These are phyloP conservation scores for Perognathus longimembris DNA, from an alignment of 2,113 vertebrate species.

Conservation along the genomic window DNA sequence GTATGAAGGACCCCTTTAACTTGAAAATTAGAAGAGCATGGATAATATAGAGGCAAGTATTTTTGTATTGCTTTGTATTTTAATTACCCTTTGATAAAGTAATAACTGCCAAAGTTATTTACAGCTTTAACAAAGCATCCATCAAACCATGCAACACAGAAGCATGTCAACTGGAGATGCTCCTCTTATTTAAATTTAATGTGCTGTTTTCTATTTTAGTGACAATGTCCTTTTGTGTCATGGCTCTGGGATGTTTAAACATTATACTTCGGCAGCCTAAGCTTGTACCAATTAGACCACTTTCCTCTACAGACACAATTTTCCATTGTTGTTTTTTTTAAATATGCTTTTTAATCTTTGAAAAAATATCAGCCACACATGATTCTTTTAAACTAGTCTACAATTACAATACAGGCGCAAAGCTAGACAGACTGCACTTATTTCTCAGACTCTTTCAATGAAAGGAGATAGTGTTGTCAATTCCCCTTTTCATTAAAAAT, in stretches of 20 bases:
- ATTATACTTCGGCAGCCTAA: conserved; percentile 25
- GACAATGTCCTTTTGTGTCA: conserved; percentile 44
- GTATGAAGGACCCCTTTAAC: not conserved
- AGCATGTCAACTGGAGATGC: conserved; percentile 6
- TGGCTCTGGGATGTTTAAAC: conserved; percentile 44
- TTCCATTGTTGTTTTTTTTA: conserved; percentile 3
- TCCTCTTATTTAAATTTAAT: conserved; percentile 59
- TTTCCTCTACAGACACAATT: not conserved
- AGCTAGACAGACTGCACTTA: not conserved
- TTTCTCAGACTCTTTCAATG: conserved; percentile 31
- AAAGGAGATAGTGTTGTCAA: conserved; percentile 5
- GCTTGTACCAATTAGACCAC: conserved; percentile 28
- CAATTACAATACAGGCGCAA: not conserved
- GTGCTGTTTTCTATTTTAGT: conserved; percentile 54
- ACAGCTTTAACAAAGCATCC: conserved; percentile 51
- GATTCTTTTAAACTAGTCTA: conserved; percentile 18
- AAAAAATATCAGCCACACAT: not conserved
- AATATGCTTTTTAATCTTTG: not conserved
- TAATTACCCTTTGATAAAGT: conserved; percentile 67
- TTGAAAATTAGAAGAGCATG: conserved; percentile 18
- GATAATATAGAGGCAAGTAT: conserved; percentile 36
- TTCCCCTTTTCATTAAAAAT: conserved; percentile 32
- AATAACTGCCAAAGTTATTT: conserved; percentile 59
- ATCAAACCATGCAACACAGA: conserved; percentile 32
- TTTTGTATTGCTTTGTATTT: conserved; percentile 40